Conservation (phyloP, 2,797 vertebrate genomes). For the Clamator glandarius region DNA sequence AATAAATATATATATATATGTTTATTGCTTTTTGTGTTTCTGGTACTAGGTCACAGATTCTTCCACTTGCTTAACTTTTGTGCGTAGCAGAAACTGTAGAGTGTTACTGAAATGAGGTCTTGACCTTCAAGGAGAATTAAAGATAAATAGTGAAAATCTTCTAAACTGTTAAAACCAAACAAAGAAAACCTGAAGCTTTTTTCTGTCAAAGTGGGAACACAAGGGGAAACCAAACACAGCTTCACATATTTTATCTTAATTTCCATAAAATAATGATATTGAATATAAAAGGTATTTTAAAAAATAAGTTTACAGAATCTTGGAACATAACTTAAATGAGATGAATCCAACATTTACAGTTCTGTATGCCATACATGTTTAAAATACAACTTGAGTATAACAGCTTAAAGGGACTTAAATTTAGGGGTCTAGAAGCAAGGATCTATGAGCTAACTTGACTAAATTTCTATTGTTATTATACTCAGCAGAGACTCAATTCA, state of each 20-base stretch:
- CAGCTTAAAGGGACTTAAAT: background rate
- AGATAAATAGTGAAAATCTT: background rate
- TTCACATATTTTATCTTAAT: background rate
- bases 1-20: background rate
- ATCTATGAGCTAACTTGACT: background rate
- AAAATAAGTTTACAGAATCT: background rate
- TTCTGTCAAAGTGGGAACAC: fast-evolving
- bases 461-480: background rate
- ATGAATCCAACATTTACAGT: background rate
- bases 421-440: background rate
- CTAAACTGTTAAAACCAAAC: background rate
- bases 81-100: background rate
- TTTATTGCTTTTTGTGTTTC: background rate
- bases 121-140: background rate
- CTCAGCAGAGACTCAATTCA: background rate
- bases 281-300: background rate
- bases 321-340: background rate
- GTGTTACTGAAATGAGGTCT: background rate
- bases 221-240: fast-evolving
- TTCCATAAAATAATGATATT: background rate
- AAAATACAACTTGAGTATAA: background rate
- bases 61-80: background rate
- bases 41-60: background rate
- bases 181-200: background rate
- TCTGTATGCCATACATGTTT: background rate